Evolutionary conservation across 1,140 invertebrate genomes (phyloP), one percentile per base, ranked within the genome.

Genomic region (Aricia agestis): DNA sequence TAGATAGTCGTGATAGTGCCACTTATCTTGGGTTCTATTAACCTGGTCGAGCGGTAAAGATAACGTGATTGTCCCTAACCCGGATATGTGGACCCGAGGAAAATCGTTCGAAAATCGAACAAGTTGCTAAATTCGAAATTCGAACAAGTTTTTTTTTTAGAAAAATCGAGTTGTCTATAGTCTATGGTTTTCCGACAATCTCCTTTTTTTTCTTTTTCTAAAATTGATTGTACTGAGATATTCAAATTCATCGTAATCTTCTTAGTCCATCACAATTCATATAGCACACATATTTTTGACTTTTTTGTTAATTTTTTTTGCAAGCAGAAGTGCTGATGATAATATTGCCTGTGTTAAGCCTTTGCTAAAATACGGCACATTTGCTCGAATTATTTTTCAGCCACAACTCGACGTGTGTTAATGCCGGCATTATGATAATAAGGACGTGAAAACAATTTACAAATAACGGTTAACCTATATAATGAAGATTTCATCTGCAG

Each of bases 401-500:
- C 45, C 45, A 15, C 45, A 52, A 13, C 45, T 1, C 18, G 19
- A 63, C 18, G 59, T 19, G 17, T 18, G 59, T 19, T 63, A 63
- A 63, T 63, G 18, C 18, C 59, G 17, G 3, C 59, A 63, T 63
- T 63, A 63, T 63, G 17, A 63, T 63, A 63, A 63, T 63, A 63
- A 63, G 59, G 59, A 63, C 59, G 59, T 63, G 17, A 63, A 63
- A 63, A 63, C 59, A 63, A 63, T 63, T 63, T 63, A 63, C 59
- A 25, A 63, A 19, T 63, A 63, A 63, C 59, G 59, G 59, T 63
- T 63, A 63, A 63, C 59, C 59, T 25, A 63, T 19, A 63, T 63
- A 63, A 63, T 63, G 59, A 63, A 63, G 59, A 63, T 63, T 63
- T 63, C 59, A 63, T 63, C 59, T 63, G 59, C 59, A 63, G 58